Evolutionary conservation across 2,113 vertebrate species (phyloP).

Genomic region (Plotosus lineatus): DNA sequence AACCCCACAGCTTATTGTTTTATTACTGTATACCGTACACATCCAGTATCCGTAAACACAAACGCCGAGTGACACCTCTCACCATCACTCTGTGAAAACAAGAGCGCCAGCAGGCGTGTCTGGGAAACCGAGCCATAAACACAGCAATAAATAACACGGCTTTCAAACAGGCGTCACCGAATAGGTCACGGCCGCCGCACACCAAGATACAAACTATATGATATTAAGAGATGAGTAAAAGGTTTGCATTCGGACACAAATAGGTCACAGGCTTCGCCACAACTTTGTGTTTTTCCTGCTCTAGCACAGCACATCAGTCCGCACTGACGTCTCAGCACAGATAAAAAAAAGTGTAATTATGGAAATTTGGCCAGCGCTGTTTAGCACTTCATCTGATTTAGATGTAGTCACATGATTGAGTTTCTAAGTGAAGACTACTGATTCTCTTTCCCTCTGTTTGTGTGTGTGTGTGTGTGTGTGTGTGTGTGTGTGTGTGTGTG

Average conservation of each 20-base stretch:
- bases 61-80: neutral
- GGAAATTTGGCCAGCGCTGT: neutral
- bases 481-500: neutral
- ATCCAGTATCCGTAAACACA: neutral
- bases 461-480: neutral
- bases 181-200: neutral
- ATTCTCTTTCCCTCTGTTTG: neutral
- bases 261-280: neutral
- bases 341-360: conserved; percentile 7
- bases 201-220: neutral
- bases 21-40: neutral
- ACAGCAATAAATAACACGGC: neutral
- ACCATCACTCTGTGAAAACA: neutral
- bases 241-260: neutral
- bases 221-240: neutral
- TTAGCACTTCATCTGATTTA: conserved; percentile 9
- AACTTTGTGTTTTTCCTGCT: neutral
- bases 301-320: conserved; percentile 6
- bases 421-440: neutral
- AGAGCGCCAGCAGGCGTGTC: neutral
- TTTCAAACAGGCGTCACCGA: neutral
- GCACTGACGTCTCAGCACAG: neutral
- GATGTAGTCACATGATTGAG: neutral
- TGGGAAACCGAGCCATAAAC: neutral
- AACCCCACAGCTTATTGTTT: neutral